Conservation (phyloP, 2,888 invertebrate species). For the Athetis lepigone region DNA sequence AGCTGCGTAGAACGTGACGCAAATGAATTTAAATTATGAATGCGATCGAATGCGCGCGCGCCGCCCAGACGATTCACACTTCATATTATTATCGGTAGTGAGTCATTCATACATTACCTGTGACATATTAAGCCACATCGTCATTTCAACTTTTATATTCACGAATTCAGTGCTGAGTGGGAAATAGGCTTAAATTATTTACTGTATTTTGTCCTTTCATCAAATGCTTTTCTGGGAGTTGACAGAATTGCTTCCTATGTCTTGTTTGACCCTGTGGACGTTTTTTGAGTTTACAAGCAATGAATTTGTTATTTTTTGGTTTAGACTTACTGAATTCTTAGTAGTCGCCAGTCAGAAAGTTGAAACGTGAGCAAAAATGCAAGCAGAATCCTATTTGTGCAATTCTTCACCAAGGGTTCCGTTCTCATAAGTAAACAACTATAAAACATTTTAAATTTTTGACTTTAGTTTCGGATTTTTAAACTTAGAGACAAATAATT, state of each 20-base stretch:
- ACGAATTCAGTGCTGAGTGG: background rate
- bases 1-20: constrained; percentile 56
- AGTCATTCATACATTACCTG: constrained; percentile 48
- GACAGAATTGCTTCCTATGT: no score
- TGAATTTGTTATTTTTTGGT: no score
- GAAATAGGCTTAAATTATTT: constrained; percentile 4
- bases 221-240: background rate
- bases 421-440: no score
- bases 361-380: no score
- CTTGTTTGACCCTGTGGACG: background rate
- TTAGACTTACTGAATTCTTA: no score
- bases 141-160: constrained; percentile 8
- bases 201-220: constrained; percentile 5
- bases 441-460: no score
- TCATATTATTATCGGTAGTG: constrained; percentile 44
- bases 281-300: background rate
- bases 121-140: constrained; percentile 9
- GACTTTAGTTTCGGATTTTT: no score
- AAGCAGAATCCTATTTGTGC: no score
- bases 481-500: no score
- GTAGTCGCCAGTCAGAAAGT: no score
- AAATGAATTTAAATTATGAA: constrained; percentile 60
- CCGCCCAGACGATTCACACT: constrained; percentile 27
- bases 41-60: constrained; percentile 28
- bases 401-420: no score